These are phyloP conservation scores for Piaya cayana DNA, from an alignment of 2,113 vertebrate genomes.

Conservation along the genomic window DNA sequence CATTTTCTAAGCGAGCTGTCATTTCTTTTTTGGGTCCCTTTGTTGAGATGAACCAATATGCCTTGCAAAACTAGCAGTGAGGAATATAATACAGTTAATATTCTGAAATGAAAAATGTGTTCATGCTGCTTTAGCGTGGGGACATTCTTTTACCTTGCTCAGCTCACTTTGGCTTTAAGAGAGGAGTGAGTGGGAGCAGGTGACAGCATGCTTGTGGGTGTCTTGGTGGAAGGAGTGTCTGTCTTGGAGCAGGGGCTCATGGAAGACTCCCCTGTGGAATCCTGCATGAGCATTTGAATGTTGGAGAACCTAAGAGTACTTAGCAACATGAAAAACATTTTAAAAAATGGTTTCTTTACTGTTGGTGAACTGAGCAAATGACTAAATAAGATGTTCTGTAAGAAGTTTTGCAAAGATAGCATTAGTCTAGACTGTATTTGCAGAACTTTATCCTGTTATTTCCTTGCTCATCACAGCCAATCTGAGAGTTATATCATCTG, in stretches of 20 bases:
- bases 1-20: background rate
- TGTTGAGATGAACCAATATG: background rate
- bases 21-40: background rate
- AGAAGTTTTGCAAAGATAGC: background rate
- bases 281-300: background rate
- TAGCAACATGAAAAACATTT: background rate
- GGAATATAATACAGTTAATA: background rate
- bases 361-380: background rate
- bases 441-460: background rate
- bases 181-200: background rate
- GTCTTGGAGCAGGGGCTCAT: background rate
- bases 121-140: background rate
- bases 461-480: background rate
- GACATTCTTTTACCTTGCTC: background rate
- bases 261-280: background rate
- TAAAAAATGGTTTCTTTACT: background rate
- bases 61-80: background rate
- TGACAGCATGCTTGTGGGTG: accelerated
- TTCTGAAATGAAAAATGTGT: background rate
- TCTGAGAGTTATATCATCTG: background rate
- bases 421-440: background rate
- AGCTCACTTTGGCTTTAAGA: background rate
- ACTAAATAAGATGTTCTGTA: background rate
- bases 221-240: background rate
- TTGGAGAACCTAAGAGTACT: background rate